Base-by-base conservation (phyloP, 1,140 invertebrate genomes). In the Hestina assimilis region DNA sequence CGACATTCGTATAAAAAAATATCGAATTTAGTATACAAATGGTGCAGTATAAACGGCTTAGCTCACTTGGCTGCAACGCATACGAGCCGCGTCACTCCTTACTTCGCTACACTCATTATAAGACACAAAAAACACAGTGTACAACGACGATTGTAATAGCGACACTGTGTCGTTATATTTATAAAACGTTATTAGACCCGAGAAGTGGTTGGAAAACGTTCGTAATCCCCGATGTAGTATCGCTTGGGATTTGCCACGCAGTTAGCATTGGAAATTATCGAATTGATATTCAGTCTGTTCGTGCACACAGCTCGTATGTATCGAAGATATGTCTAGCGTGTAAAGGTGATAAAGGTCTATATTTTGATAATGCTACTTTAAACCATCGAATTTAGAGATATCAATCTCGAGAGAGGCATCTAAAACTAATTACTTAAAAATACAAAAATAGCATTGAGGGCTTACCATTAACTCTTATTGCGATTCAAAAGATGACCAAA, bases 211-310 rank as follows among this genome's bases (percentile, higher is more conserved):
- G 65, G 57, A 66, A 69, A 59, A 61, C 66, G 43, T 57, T 59
- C 45, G 59, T 66, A 67, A 56, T 66, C 62, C 67, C 67, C 52
- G 58, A 62, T 65, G 63, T 62, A 55, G 43, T 52, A 60, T 62
- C 69, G 59, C 61, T 62, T 63, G 69, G 62, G 64, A 70, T 66
- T 70, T 63, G 67, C 59, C 56, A 64, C 66, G 70, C 66, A 59
- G 61, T 67, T 72, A 64, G 70, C 63, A 73, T 73, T 73, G 67
- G 62, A 67, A 70, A 70, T 69, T 35, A 60, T 55, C 55, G 42
- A 56, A 69, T 73, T 73, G 59, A 61, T 73, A 73, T 70, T 73
- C 67, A 12, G 58, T 59, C 40, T 55, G 58, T 31, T 58, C 46
- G 50, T 51, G 47, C 55, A 53, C 58, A 48, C 57, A 23, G 40